These are phyloP conservation scores for Himalopsyche kuldschensis DNA, from an alignment of 2,888 invertebrate species.

Conservation along the genomic window DNA sequence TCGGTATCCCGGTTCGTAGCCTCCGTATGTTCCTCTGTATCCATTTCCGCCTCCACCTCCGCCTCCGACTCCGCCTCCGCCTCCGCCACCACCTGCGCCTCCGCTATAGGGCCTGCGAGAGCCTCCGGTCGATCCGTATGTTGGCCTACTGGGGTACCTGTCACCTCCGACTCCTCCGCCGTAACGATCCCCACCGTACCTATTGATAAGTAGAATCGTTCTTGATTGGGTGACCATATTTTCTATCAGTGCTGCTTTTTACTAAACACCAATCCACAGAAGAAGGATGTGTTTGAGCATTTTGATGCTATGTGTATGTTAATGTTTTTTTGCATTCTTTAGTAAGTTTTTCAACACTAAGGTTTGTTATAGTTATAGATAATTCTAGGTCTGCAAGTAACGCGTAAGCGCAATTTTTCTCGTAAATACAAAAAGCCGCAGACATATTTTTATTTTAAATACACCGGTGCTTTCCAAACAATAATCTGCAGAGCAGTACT, in stretches of 20 bases:
- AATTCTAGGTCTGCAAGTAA: no score
- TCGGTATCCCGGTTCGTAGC: conserved; percentile 37
- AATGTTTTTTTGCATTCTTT: neutral
- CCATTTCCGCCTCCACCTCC: conserved; percentile 42
- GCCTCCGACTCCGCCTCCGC: conserved; percentile 16
- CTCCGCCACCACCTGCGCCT: conserved; percentile 22
- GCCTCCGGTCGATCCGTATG: neutral
- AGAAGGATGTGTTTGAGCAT: no score
- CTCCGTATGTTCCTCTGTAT: conserved; percentile 39
- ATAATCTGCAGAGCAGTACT: no score
- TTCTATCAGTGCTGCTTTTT: neutral
- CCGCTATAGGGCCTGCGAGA: neutral
- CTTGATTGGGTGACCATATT: neutral
- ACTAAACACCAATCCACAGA: neutral
- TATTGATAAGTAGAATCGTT: conserved; percentile 40
- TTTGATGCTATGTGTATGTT: no score
- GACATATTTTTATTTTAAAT: no score
- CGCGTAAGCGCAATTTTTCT: no score
- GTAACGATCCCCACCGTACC: conserved; percentile 44
- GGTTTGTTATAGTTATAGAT: no score
- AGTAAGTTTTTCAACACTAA: no score
- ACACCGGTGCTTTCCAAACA: no score
- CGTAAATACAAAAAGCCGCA: no score
- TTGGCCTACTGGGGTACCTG: conserved; percentile 1
- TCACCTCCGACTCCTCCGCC: conserved; percentile 40